These are phyloP conservation scores for Emesis russula DNA, from an alignment of 2,888 invertebrate genomes.

Conservation along the genomic window DNA sequence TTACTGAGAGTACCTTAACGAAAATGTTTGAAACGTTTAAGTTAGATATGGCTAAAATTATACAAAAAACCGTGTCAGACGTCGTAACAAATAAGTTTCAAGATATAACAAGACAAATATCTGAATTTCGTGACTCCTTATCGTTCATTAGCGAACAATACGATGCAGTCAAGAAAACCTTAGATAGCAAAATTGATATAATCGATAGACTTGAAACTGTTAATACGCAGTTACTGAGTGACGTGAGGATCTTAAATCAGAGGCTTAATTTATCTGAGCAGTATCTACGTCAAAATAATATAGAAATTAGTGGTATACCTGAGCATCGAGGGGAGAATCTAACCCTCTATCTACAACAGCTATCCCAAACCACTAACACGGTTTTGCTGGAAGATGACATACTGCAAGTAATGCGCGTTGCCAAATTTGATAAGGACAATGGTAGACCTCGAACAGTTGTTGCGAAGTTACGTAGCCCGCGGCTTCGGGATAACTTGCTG, in stretches of 20 bases:
- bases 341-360: not conserved
- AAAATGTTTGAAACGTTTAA: not conserved
- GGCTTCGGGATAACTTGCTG: not conserved
- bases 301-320: not conserved
- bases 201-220: not conserved
- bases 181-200: not conserved
- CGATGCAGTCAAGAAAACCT: not conserved
- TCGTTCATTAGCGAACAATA: not conserved
- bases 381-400: not conserved
- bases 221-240: not conserved
- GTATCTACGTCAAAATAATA: not conserved
- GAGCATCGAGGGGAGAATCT: not conserved
- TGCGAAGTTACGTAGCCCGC: not conserved
- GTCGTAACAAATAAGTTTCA: not conserved
- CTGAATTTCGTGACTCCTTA: not conserved
- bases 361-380: not conserved
- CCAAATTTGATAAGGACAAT: not conserved
- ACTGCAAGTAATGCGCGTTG: not conserved
- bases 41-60: not conserved
- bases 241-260: not conserved
- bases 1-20: not conserved
- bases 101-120: not conserved
- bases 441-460: not conserved
- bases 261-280: not conserved
- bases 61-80: not conserved